Evolutionary conservation across 2,113 vertebrate genomes (phyloP).

Genomic region (Aptenodytes patagonicus): DNA sequence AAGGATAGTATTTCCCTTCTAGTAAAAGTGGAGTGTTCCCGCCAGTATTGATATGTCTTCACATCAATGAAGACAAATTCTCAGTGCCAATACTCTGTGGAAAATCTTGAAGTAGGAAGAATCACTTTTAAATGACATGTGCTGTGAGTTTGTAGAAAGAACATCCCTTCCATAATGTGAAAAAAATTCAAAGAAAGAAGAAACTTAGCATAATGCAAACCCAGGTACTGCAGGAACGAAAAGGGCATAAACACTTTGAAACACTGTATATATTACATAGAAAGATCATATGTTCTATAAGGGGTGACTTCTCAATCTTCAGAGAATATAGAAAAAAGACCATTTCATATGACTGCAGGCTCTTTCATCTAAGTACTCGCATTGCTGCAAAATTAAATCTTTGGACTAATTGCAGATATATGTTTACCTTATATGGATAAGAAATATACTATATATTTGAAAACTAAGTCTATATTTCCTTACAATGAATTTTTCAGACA

Average conservation of each 20-base stretch:
- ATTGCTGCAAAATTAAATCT: neutral
- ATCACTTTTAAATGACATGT: neutral
- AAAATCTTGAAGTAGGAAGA: neutral
- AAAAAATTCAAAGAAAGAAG: neutral
- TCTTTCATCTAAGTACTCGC: neutral
- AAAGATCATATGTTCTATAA: neutral
- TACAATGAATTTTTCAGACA: neutral
- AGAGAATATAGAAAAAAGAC: neutral
- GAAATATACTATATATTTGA: neutral
- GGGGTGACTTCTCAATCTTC: neutral
- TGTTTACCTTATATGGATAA: neutral
- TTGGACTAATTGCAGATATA: neutral
- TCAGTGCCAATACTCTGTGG: neutral
- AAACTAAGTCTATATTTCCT: neutral
- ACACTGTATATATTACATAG: neutral
- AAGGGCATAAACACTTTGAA: neutral
- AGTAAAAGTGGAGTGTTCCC: neutral
- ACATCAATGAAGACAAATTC: neutral
- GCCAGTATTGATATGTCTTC: neutral
- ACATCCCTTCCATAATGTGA: neutral
- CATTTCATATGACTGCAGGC: neutral
- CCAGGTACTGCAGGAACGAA: neutral
- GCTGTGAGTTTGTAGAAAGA: neutral
- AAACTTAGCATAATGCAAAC: neutral
- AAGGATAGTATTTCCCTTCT: slow-evolving; percentile 30